Base-by-base conservation (phyloP, 1,140 invertebrate genomes). In the Thaumatotibia leucotreta region DNA sequence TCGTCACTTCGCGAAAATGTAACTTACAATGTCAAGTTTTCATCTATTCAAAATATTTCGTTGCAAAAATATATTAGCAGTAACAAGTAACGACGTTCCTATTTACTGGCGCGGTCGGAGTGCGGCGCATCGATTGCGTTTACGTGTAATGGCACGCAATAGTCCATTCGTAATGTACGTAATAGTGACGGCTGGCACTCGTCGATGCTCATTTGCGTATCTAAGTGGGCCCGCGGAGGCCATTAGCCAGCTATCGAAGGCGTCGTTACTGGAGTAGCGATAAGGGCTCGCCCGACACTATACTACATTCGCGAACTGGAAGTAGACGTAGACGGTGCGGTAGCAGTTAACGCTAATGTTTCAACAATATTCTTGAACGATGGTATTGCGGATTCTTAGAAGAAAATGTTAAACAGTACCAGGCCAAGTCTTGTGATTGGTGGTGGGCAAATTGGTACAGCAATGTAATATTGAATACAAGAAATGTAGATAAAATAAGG, bases 131-230 rank as follows among this genome's bases (percentile, higher is more conserved):
- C 68, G 62, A 66, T 69, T 73, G 72, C 72, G 74, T 76, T 71
- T 29, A 58, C 52, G 72, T 76, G 75, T 68, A 71, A 74, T 72
- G 68, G 68, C 35, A 35, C 66, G 70, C 68, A 67, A 66, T 71
- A 63, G 52, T 66, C 50, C 52, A 33, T 66, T 61, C 50, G 64
- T 66, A 66, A 66, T 45, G 52, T 67, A 70, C 65, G 77, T 76
- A 76, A 77, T 77, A 71, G 72, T 58, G 69, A 52, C 62, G 33
- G 61, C 63, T 72, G 71, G 69, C 61, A 74, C 68, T 86, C 72
- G 78, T 77, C 77, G 84, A 82, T 83, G 88, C 79, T 88, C 88
- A 87, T 90, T 90, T 90, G 86, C 86, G 85, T 90, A 89, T 88
- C 86, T 86, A 84, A 88, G 84, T 86, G 82, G 76, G 77, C 74